Percentiles rank a stretch among this genome's conserved stretches.
phyloP scores from a whole-genome alignment of 2,797 vertebrate species.

The Lagodon rhomboides region DNA sequence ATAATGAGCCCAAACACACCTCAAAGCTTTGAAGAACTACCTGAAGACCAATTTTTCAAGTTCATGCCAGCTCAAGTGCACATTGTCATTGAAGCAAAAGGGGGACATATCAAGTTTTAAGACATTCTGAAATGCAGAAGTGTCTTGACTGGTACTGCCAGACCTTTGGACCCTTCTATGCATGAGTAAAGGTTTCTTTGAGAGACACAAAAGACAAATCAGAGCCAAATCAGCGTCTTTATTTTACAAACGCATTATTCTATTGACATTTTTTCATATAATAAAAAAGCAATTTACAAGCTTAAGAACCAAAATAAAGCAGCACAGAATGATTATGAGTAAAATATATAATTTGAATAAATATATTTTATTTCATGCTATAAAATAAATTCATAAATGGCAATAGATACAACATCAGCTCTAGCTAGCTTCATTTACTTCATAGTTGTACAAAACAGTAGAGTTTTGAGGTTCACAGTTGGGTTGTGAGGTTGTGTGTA shows the following conservation, averaged over 20 bases:
- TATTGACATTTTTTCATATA: constrained; percentile 95
- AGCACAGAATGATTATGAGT: constrained; percentile 98
- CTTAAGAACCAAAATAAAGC: constrained; percentile 94
- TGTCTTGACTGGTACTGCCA: too few relatives aligned
- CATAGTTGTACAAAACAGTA: constrained; percentile 95
- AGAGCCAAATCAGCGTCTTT: constrained; percentile 98
- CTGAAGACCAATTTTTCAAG: too few relatives aligned
- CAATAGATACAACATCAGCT: constrained; percentile 97
- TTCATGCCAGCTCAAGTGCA: too few relatives aligned
- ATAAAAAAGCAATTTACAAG: constrained; percentile 99
- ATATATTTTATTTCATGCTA: constrained; percentile 99
- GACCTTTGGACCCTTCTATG: too few relatives aligned
- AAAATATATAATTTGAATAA: constrained; percentile 99
- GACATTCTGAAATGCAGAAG: too few relatives aligned
- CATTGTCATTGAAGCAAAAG: too few relatives aligned
- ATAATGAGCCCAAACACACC: too few relatives aligned
- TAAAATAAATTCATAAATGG: constrained; percentile 99
- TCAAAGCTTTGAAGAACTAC: too few relatives aligned
- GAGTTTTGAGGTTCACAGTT: constrained; percentile 99
- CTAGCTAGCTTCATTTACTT: constrained; percentile 99
- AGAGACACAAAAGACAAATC: constrained; percentile 64
- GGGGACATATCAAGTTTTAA: too few relatives aligned
- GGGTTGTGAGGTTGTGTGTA: constrained; percentile 91
- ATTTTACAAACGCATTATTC: constrained; percentile 99
- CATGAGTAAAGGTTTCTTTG: not conserved